Conservation (phyloP, 2,113 vertebrate species). For the Cinclus cinclus region DNA sequence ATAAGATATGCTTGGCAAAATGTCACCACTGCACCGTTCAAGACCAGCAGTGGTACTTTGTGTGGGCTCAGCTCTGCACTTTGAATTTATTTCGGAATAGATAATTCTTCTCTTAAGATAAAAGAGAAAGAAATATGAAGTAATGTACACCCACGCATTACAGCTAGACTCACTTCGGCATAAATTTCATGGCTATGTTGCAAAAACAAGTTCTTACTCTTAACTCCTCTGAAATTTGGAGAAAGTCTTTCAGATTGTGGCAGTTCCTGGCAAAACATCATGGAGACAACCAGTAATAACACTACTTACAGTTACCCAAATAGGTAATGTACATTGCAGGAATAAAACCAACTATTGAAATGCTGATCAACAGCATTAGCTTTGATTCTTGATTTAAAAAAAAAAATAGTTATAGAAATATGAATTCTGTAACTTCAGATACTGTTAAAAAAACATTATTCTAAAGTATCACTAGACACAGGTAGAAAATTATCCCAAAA, state of each 20-base stretch:
- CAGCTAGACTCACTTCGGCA: neutral
- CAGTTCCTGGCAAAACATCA: neutral
- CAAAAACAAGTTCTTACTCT: constrained; percentile 1
- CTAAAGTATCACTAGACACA: neutral
- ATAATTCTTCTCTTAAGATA: neutral
- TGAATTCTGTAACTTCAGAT: neutral
- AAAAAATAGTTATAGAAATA: neutral
- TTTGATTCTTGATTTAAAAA: neutral
- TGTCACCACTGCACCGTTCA: neutral
- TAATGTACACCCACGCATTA: neutral
- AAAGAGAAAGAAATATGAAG: neutral
- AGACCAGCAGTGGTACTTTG: neutral
- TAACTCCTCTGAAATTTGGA: neutral
- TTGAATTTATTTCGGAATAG: neutral
- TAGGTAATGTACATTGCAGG: neutral
- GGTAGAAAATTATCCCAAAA: neutral
- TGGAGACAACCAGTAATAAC: neutral
- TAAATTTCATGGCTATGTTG: neutral
- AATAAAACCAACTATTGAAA: neutral
- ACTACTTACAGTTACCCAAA: neutral
- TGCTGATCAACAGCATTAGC: neutral
- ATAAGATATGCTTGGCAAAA: constrained; percentile 37
- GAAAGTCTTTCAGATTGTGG: neutral
- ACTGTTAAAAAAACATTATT: neutral
- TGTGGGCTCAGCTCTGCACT: neutral